phyloP scores from a whole-genome alignment of 1,140 invertebrate species.

The Lethrus apterus region DNA sequence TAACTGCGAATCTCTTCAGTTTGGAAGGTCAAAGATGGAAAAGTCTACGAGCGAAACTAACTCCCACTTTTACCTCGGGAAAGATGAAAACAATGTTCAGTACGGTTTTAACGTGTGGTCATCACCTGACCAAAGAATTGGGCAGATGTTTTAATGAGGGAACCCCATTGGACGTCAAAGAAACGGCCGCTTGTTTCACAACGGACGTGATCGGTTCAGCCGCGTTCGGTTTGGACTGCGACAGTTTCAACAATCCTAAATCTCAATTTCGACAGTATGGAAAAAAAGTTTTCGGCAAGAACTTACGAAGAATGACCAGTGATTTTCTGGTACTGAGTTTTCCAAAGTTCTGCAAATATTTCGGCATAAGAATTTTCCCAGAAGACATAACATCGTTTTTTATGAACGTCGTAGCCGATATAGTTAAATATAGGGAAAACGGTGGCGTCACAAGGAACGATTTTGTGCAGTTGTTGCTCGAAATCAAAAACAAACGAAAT shows the following conservation, averaged over 20 bases:
- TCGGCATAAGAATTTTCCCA: conserved; percentile 25
- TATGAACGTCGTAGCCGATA: conserved; percentile 46
- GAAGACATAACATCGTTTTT: conserved; percentile 44
- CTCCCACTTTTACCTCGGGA: too few relatives aligned
- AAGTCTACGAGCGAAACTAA: conserved; percentile 34
- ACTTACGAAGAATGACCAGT: not conserved
- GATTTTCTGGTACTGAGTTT: not conserved
- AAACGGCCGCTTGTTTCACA: too few relatives aligned
- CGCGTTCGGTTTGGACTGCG: conserved; percentile 45
- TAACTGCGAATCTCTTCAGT: conserved; percentile 44
- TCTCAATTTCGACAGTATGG: conserved; percentile 36
- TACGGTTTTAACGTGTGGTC: too few relatives aligned
- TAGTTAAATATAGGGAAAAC: conserved; percentile 45
- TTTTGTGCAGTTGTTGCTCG: conserved; percentile 52
- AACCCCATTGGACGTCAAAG: too few relatives aligned
- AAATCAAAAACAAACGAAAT: conserved; percentile 41
- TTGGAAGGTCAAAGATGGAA: conserved; percentile 43
- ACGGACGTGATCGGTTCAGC: conserved; percentile 45
- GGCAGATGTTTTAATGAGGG: too few relatives aligned
- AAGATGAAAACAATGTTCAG: conserved; percentile 13
- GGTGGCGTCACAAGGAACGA: conserved; percentile 47
- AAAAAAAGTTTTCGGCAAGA: not conserved
- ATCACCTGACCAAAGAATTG: too few relatives aligned
- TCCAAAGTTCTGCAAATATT: not conserved
- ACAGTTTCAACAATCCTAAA: conserved; percentile 38